Evolutionary conservation across 53 echinoderm and acorn worm genomes (phyloP), one percentile per base, ranked within the genome.

Genomic region (Paracentrotus lividus): DNA sequence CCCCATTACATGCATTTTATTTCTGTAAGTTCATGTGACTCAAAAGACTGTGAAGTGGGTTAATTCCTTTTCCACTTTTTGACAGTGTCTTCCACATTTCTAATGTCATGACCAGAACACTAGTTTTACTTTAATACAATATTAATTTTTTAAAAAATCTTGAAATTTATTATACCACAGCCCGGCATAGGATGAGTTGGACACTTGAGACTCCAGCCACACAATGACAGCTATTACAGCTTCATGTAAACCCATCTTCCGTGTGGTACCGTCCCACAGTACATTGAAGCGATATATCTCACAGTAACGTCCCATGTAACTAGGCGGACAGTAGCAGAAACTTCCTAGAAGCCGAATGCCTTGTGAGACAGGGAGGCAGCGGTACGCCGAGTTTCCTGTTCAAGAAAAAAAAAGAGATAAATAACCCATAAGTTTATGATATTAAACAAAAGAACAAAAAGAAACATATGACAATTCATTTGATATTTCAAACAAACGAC

Each of bases 231-330:
- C 84, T 64, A 49, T 91, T 94, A 52, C 98, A 98, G 94, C n/a
- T 97, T 91, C 40, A 85, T 45, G 40, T 98, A 95, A 0, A 95
- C 86, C 91, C 90, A 94, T n/a, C 81, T 58, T 27, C 95, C 96
- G 51, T 98, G 95, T 31, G 61, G 77, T 3, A 97, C 53, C 15
- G 36, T 34, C 4, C 93, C 96, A 56, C 98, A 98, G 67, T 94
- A 58, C 88, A 78, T 95, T 93, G 32, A 64, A 77, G 7, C 75
- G 93, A 21, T 84, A 81, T 44, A 67, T 94, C 94, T 98, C 97
- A 55, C 98, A 98, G 93, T 96, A 98, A 1, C 96, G 95, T 2
- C 98, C 98, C 57, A 86, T 95, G 86, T 78, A 98, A 26, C 84
- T 90, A 3, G 92, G 44, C 21, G 85, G 93, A 34, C 98, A 98